Evolutionary conservation across 2,888 invertebrate species (phyloP).

Genomic region (Archaeoteleia sp.): DNA sequence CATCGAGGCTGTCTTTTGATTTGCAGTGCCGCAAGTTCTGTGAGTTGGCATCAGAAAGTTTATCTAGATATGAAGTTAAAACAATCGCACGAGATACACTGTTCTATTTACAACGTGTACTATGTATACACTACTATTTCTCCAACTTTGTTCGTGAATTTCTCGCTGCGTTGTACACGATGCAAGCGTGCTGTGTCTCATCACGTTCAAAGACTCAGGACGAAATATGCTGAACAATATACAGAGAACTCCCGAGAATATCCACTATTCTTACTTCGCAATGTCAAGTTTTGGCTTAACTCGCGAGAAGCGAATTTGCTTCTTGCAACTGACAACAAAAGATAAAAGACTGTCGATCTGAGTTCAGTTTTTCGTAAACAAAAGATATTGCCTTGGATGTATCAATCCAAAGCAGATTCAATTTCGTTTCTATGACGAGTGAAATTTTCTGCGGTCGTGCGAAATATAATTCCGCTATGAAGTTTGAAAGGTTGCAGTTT

Average conservation of each 20-base stretch:
- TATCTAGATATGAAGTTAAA: constrained; percentile 10
- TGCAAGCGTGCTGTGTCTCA: constrained; percentile 5
- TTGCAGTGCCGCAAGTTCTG: neutral
- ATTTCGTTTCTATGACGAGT: neutral
- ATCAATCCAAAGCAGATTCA: neutral
- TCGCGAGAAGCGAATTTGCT: neutral
- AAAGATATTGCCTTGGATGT: neutral
- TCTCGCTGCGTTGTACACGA: constrained; percentile 4
- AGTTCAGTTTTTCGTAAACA: neutral
- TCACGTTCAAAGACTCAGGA: constrained; percentile 2
- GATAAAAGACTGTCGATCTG: neutral
- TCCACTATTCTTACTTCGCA: constrained; percentile 1
- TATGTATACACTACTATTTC: constrained; percentile 5
- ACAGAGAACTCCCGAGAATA: neutral
- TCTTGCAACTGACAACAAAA: neutral
- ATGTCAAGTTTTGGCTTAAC: constrained; percentile 3
- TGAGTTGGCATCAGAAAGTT: constrained; percentile 10
- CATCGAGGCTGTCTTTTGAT: constrained; percentile 16
- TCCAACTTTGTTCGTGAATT: constrained; percentile 13
- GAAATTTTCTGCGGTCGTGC: neutral
- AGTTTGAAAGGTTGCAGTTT: neutral
- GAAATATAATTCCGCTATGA: neutral
- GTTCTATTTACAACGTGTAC: constrained; percentile 11
- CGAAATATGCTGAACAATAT: constrained; percentile 4
- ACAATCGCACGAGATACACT: constrained; percentile 10